Percentiles rank a stretch among this genome's conserved stretches.
Conservation (phyloP, 2,888 invertebrate genomes). For the Phlogophora meticulosa region DNA sequence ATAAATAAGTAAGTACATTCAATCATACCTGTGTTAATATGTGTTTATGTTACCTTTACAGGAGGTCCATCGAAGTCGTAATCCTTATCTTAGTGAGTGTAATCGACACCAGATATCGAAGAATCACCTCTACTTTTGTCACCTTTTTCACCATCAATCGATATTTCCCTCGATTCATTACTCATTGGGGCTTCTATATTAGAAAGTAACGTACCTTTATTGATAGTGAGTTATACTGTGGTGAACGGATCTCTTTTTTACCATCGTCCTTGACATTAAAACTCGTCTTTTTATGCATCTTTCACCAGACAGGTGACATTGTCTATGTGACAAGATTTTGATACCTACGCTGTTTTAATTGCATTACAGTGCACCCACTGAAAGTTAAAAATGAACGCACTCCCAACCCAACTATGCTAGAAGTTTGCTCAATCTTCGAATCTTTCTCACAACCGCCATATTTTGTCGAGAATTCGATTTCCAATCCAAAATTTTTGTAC, state of each 20-base stretch:
- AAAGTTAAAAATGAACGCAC: not conserved
- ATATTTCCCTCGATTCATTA: slow-evolving; percentile 12
- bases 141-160: slow-evolving; percentile 13
- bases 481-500: slow-evolving; percentile 1
- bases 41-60: not conserved
- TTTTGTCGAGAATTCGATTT: not conserved
- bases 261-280: not conserved
- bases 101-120: not conserved
- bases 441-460: not conserved
- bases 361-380: not conserved
- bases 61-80: not conserved
- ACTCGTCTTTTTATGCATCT: not conserved
- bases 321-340: not conserved
- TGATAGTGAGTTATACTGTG: not conserved
- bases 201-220: slow-evolving; percentile 8
- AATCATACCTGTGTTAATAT: not conserved
- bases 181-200: slow-evolving; percentile 17
- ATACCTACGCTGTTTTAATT: too few species aligned
- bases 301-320: not conserved
- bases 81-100: not conserved
- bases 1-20: not conserved
- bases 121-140: not conserved
- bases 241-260: not conserved
- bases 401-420: too few species aligned
- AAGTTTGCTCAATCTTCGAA: not conserved